Base-by-base conservation (phyloP, 2,113 vertebrate genomes). In the Embiotoca jacksoni region DNA sequence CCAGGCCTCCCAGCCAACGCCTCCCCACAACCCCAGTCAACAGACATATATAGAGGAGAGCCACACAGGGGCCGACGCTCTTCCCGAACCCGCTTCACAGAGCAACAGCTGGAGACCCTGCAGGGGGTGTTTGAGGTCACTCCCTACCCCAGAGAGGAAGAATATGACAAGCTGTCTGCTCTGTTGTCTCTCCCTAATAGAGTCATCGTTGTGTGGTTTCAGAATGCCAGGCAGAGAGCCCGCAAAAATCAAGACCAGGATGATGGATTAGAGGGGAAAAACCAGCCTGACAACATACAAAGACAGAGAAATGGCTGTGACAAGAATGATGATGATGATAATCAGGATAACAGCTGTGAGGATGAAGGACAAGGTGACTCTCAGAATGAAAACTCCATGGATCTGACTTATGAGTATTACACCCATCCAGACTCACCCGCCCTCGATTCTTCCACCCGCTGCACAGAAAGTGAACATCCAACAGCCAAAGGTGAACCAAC, bases 131-230 rank as follows among this genome's bases (percentile, higher is more conserved):
- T 99, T 81, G 97, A 99, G 87, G 96, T 97, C 75, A 99, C 98
- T 54, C 98, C 98, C 62, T 99, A 99, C 81, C 98, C 98, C 41
- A 98, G 98, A 92, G 98, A 99, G 33, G 98, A 99, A 72, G 98
- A 99, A 89, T 98, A 99, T 88, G 98, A 99, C 81, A 96, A 96
- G 84, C 92, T 99, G 59, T 99, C 98, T 15, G 96, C 96, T 77
- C 86, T 97, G 75, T 89, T 99, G 79, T 96, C 96, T 81, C 96
- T 99, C 56, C 95, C 97, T 14, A 98, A 97, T 0, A 95, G 98
- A 55, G 95, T 99, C 16, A 99, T 99, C 65, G 97, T 99, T 78
- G 98, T 99, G 3, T 99, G 98, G 98, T 99, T 99, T 85, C 98
- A 99, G 90, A 99, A 99, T 44, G 96, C 98, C 35, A 96, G 98